Conservation (phyloP, 2,797 vertebrate genomes). For the Odontamblyopus rebecca region DNA sequence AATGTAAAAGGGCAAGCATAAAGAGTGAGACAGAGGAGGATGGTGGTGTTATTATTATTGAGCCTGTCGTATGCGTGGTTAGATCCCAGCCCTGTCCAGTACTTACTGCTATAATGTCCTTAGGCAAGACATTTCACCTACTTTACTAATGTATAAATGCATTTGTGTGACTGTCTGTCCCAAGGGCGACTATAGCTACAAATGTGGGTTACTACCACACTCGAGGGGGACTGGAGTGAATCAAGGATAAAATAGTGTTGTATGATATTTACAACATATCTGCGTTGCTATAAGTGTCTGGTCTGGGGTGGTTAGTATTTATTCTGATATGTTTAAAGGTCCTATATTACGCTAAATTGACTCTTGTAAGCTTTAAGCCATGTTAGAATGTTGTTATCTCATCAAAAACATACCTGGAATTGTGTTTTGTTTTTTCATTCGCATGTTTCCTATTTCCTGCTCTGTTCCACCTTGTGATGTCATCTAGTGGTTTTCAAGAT, state of each 20-base stretch:
- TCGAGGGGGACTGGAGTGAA: neutral
- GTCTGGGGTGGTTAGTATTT: too few relatives aligned
- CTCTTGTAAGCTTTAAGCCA: too few relatives aligned
- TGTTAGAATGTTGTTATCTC: too few relatives aligned
- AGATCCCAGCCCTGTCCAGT: neutral
- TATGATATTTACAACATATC: too few relatives aligned
- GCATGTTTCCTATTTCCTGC: too few relatives aligned
- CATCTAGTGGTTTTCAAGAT: too few relatives aligned
- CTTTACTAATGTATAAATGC: neutral
- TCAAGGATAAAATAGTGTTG: neutral
- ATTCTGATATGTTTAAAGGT: too few relatives aligned
- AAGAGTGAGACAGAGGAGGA: neutral
- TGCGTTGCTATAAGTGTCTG: too few relatives aligned
- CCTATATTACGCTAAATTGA: too few relatives aligned
- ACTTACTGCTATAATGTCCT: neutral
- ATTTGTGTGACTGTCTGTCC: neutral
- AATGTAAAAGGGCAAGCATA: neutral
- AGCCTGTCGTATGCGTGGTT: neutral
- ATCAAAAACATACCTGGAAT: too few relatives aligned
- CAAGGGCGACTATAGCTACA: neutral
- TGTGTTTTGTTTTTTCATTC: too few relatives aligned
- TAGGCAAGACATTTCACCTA: neutral
- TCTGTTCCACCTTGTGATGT: too few relatives aligned
- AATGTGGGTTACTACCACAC: neutral
- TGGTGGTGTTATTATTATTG: neutral